A percentile compares a stretch with the other conserved stretches of the same genome.
phyloP scores from a whole-genome alignment of 2,888 invertebrate genomes.

The Epistrophe grossulariae region DNA sequence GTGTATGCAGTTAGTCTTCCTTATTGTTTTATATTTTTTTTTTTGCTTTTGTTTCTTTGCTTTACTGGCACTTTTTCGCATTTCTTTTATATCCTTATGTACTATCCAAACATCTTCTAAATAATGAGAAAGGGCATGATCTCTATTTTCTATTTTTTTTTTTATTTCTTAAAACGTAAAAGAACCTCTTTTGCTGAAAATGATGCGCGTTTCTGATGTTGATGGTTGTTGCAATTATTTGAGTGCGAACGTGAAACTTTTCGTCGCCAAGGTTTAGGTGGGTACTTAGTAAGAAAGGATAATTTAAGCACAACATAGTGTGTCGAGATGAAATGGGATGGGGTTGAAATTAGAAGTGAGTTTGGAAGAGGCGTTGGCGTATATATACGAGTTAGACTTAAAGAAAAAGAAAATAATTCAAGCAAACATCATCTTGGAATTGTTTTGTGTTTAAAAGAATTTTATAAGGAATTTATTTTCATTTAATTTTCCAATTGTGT shows the following conservation, averaged over 20 bases:
- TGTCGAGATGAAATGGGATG: background rate
- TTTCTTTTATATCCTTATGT: constrained; percentile 45
- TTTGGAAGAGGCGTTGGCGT: background rate
- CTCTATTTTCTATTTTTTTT: background rate
- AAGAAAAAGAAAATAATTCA: constrained; percentile 7
- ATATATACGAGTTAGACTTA: too few species aligned
- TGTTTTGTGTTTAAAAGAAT: too few species aligned
- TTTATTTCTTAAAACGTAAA: background rate
- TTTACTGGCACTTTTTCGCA: background rate
- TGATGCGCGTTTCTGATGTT: constrained; percentile 36
- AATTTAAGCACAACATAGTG: constrained; percentile 23
- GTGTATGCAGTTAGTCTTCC: constrained; percentile 63
- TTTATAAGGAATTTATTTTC: too few species aligned
- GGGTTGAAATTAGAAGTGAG: background rate
- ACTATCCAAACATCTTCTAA: constrained; percentile 49
- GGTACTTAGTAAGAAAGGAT: background rate
- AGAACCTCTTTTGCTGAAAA: constrained; percentile 24
- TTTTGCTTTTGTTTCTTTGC: background rate
- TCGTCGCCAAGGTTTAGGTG: constrained; percentile 49
- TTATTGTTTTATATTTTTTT: constrained; percentile 10
- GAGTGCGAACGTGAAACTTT: constrained; percentile 68
- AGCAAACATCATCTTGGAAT: background rate
- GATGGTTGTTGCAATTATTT: constrained; percentile 70
- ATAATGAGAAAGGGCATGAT: constrained; percentile 69
- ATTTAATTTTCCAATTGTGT: too few species aligned